A percentile compares a stretch with the other conserved stretches of the same genome.
Evolutionary conservation across 2,113 vertebrate genomes (phyloP).

Genomic region (Dipodomys spectabilis): DNA sequence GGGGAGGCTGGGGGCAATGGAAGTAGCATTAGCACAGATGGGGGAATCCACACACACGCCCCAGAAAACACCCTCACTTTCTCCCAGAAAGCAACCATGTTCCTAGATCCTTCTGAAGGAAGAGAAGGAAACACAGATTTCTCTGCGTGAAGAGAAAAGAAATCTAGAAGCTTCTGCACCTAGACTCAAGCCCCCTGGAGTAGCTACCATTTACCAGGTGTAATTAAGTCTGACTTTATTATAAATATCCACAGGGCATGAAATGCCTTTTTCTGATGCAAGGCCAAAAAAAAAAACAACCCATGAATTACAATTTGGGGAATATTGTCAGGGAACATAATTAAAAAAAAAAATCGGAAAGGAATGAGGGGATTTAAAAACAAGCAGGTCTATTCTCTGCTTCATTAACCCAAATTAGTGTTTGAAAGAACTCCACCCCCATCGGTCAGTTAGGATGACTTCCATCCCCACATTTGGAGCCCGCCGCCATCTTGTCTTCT

Average conservation of each 20-base stretch:
- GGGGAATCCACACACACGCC: not conserved
- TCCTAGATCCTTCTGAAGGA: not conserved
- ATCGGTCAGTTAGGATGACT: not conserved
- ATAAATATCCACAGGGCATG: slow-evolving; percentile 27
- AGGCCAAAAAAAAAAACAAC: not conserved
- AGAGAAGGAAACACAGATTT: not conserved
- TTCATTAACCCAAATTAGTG: slow-evolving; percentile 1
- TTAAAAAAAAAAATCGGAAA: slow-evolving; percentile 31
- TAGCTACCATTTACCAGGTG: not conserved
- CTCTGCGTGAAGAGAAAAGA: not conserved
- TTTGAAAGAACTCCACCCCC: not conserved
- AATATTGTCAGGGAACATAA: slow-evolving; percentile 29
- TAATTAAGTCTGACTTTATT: slow-evolving; percentile 14
- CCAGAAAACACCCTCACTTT: not conserved
- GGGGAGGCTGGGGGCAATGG: not conserved
- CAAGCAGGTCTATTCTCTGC: not conserved
- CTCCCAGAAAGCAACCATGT: not conserved
- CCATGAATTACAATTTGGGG: not conserved
- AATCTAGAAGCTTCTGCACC: not conserved
- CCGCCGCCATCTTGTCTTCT: not conserved
- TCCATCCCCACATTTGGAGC: not conserved
- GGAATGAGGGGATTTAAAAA: not conserved
- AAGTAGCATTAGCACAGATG: not conserved
- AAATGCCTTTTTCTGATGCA: slow-evolving; percentile 13
- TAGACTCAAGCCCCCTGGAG: not conserved